These are phyloP conservation scores for Hetaerina americana DNA, from an alignment of 1,140 invertebrate species.

Conservation along the genomic window DNA sequence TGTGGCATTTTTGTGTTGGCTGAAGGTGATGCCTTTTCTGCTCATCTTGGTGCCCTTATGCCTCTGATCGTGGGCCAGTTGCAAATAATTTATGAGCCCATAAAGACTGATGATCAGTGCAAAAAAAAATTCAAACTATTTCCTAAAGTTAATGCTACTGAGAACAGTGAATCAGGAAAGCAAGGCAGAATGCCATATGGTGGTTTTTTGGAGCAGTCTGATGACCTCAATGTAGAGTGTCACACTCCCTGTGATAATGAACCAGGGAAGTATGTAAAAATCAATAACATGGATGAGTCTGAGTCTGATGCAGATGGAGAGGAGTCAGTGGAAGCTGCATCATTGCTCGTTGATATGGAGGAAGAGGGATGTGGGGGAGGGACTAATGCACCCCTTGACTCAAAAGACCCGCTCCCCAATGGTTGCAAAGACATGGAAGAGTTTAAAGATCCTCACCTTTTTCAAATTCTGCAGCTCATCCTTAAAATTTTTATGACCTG, in stretches of 20 bases:
- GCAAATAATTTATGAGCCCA: no score
- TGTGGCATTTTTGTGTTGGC: conserved; percentile 54
- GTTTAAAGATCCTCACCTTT: conserved; percentile 54
- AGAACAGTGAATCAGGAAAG: not conserved
- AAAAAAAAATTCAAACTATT: not conserved
- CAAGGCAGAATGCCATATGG: not conserved
- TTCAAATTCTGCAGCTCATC: conserved; percentile 48
- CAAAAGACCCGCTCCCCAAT: not conserved
- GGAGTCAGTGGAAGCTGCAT: not conserved
- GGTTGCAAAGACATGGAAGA: conserved; percentile 17
- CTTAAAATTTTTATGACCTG: conserved; percentile 44
- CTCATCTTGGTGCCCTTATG: conserved; percentile 39
- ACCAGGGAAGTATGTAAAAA: not conserved
- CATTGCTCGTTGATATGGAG: not conserved
- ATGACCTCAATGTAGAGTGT: not conserved
- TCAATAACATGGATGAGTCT: not conserved
- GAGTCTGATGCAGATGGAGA: not conserved
- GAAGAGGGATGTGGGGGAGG: not conserved
- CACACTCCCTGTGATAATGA: no score
- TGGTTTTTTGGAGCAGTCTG: no score
- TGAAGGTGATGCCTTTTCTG: conserved; percentile 50
- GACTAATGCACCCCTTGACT: not conserved
- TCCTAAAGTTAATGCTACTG: no score
- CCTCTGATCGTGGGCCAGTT: conserved; percentile 30
- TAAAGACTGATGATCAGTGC: not conserved